Base-by-base conservation (phyloP, 2,888 invertebrate genomes). In the Diarsia mendica region DNA sequence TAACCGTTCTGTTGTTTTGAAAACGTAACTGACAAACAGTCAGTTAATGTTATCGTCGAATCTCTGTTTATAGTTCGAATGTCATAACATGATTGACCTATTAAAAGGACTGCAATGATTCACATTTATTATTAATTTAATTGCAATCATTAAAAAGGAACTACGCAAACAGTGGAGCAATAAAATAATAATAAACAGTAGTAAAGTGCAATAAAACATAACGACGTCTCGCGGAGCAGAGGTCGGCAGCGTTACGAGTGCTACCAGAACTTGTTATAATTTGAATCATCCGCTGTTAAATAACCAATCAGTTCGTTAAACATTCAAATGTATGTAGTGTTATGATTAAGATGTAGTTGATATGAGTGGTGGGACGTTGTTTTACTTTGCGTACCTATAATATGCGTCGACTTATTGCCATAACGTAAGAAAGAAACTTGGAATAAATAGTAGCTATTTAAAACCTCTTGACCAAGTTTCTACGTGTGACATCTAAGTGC, bases 181-280 rank as follows among this genome's bases (percentile, higher is more conserved):
- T 81, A 67, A 72, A 83, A 83, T 23, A 28, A 83, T 69, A 72
- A 78, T 69, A 66, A 67, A 49, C 58, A 48, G 55, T 72, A 49
- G 23, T 79, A 70, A 73, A 79, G n/a, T 55, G 67, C 60, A 55
- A 51, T 84, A 55, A 79, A 82, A 83, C 53, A 63, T 72, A 74
- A 73, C 60, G 73, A 83, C 69, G n/a, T 48, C 3, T 33, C 18
- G 63, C 28, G 18, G 68, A 68, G 28, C 48, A 66, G 33, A 67
- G 69, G 72, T 67, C 48, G 60, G 48, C 66, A 65, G 55, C 10
- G 51, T 49, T 18, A 44, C 46, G 39, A 55, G 51, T 60, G 77
- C 61, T 53, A 55, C 51, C 23, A 53, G 23, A 51, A 66, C 58
- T 60, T 70, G 53, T 51, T 76, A 48, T 46, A 20, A 78, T 83